A percentile compares a stretch with the other conserved stretches of the same genome.
Conservation (phyloP, 2,797 vertebrate genomes). For the Buphagus erythrorhynchus region DNA sequence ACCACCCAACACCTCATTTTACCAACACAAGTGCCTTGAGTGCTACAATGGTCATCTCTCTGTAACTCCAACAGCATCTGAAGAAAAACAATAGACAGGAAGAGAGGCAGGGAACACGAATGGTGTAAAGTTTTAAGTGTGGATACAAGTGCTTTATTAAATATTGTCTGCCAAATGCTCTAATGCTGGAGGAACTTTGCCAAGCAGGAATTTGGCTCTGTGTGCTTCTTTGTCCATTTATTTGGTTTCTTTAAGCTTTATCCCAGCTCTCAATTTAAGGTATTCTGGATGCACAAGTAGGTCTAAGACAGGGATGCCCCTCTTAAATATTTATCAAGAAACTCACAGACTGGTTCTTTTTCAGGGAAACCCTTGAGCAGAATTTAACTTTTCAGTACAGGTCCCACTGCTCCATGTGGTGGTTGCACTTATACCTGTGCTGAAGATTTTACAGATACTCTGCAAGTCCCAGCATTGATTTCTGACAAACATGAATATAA, state of each 20-base stretch:
- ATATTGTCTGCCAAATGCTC: not conserved
- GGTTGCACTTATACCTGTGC: too few relatives aligned
- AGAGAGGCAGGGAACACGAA: not conserved
- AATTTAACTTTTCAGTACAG: not conserved
- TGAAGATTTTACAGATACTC: not conserved
- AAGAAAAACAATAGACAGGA: not conserved
- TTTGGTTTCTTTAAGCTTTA: not conserved
- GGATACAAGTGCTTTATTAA: not conserved
- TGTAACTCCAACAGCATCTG: not conserved
- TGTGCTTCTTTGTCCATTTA: not conserved
- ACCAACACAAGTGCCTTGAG: not conserved
- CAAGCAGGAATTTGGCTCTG: conserved; percentile 29
- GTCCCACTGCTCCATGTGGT: not conserved
- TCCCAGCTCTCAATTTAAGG: not conserved
- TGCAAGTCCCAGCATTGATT: not conserved
- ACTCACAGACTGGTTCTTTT: not conserved
- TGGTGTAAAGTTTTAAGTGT: not conserved
- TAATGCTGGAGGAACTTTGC: not conserved
- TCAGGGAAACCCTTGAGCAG: not conserved
- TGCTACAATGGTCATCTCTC: not conserved
- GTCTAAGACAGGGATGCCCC: not conserved
- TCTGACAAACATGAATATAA: not conserved
- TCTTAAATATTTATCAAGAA: not conserved
- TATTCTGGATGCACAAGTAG: not conserved
- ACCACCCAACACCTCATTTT: not conserved